Conservation (phyloP, 2,888 invertebrate species). For the Dendrolimus pini region DNA sequence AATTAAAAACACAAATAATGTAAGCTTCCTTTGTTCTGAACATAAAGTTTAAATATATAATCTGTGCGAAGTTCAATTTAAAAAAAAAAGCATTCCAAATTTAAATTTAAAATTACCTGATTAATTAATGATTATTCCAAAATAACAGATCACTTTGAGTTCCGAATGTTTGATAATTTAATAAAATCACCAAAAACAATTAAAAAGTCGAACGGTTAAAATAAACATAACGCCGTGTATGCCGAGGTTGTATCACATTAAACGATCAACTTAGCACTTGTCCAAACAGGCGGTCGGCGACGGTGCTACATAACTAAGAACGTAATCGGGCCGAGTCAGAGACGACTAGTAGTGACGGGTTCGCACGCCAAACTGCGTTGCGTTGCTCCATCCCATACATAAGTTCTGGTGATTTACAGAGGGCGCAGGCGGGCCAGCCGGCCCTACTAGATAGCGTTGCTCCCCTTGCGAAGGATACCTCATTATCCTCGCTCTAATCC, state of each 20-base stretch:
- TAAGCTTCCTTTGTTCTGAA: constrained; percentile 17
- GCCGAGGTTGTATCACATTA: constrained; percentile 66
- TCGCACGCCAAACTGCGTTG: constrained; percentile 67
- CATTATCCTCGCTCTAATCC: constrained; percentile 73
- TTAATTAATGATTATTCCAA: constrained; percentile 35
- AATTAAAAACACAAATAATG: constrained; percentile 1
- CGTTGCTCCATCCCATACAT: constrained; percentile 42
- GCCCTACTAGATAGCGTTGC: constrained; percentile 30
- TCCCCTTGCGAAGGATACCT: constrained; percentile 68
- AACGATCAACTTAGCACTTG: constrained; percentile 75
- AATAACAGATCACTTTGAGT: constrained; percentile 33
- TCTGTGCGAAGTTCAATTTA: background rate
- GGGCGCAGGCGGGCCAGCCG: constrained; percentile 50
- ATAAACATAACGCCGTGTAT: constrained; percentile 66
- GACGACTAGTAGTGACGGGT: constrained; percentile 43
- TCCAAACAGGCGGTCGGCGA: constrained; percentile 43
- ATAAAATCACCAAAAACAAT: constrained; percentile 49
- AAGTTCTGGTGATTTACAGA: constrained; percentile 57
- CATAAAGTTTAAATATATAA: background rate
- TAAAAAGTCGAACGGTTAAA: constrained; percentile 64
- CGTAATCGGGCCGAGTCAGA: constrained; percentile 23
- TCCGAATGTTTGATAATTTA: constrained; percentile 37
- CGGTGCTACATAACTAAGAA: constrained; percentile 49
- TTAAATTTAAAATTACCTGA: constrained; percentile 30
- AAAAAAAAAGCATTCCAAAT: background rate